These are phyloP conservation scores for Acanthococcus lagerstroemiae DNA, from an alignment of 2,888 invertebrate genomes.

Conservation along the genomic window DNA sequence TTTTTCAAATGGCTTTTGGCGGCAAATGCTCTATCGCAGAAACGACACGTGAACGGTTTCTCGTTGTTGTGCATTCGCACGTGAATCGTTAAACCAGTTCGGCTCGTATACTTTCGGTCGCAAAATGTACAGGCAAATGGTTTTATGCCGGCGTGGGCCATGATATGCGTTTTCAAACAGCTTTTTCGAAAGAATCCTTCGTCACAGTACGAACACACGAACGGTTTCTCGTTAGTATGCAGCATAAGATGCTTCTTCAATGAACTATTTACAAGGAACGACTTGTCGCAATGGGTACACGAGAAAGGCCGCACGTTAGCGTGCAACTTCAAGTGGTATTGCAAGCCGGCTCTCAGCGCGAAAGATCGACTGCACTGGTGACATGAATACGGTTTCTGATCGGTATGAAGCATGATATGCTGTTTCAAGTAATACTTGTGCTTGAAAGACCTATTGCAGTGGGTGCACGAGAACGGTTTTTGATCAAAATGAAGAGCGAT, in stretches of 20 bases:
- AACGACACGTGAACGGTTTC: too few relatives aligned
- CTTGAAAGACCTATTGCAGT: too few relatives aligned
- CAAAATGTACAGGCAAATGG: background rate
- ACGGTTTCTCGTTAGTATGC: background rate
- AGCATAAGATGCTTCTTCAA: background rate
- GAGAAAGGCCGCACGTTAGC: background rate
- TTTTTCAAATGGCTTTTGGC: too few relatives aligned
- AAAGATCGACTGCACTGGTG: background rate
- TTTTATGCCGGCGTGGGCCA: background rate
- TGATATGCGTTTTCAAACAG: background rate
- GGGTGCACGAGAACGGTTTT: too few relatives aligned
- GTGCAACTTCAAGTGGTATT: background rate
- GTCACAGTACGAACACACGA: background rate
- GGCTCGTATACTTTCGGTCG: background rate
- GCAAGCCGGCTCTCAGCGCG: background rate
- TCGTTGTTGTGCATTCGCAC: background rate
- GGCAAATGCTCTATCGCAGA: too few relatives aligned
- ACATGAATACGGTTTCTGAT: background rate
- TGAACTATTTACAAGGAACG: background rate
- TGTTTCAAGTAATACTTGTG: too few relatives aligned
- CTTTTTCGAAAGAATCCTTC: background rate
- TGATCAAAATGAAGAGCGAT: too few relatives aligned
- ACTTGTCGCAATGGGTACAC: background rate
- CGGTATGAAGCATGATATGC: too few relatives aligned
- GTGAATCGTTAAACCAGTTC: background rate